A percentile compares a stretch with the other conserved stretches of the same genome.
Evolutionary conservation across 1,140 invertebrate genomes (phyloP).

Genomic region (Orussus abietinus): DNA sequence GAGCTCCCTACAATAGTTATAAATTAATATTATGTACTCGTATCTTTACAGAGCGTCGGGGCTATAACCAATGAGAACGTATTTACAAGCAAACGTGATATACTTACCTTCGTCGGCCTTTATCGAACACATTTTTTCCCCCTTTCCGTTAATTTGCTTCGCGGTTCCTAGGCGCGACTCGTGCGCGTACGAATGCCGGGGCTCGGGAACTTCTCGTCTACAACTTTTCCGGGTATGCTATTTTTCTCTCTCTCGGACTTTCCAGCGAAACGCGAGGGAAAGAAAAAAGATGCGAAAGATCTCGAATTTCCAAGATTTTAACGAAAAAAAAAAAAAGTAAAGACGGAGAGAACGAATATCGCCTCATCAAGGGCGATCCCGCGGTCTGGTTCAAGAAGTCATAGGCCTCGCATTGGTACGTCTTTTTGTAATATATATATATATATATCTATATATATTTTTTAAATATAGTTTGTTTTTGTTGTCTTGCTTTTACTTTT

Average conservation of each 20-base stretch:
- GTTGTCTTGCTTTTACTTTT: constrained; percentile 22
- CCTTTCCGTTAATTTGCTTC: constrained; percentile 25
- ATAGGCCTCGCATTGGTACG: too few relatives aligned
- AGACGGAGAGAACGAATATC: neutral
- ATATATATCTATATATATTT: constrained; percentile 25
- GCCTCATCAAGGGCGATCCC: neutral
- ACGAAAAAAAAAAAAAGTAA: neutral
- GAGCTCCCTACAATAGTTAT: too few relatives aligned
- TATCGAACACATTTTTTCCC: constrained; percentile 43
- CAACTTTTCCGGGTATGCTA: too few relatives aligned
- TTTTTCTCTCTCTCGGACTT: too few relatives aligned
- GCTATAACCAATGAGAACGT: too few relatives aligned
- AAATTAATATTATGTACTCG: constrained; percentile 51
- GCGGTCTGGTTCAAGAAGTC: neutral
- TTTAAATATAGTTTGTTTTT: constrained; percentile 22
- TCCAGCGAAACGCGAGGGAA: constrained; percentile 13
- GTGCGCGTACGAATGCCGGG: too few relatives aligned
- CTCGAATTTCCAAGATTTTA: constrained; percentile 35
- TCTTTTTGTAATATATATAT: constrained; percentile 41
- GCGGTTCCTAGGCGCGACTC: constrained; percentile 6
- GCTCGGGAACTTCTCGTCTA: too few relatives aligned
- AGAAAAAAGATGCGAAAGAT: constrained; percentile 26
- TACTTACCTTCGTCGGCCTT: constrained; percentile 47
- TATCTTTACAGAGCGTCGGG: constrained; percentile 46
- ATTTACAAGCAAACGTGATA: constrained; percentile 52